Conservation (phyloP, 2,888 invertebrate genomes). For the Agriopis aurantiaria region DNA sequence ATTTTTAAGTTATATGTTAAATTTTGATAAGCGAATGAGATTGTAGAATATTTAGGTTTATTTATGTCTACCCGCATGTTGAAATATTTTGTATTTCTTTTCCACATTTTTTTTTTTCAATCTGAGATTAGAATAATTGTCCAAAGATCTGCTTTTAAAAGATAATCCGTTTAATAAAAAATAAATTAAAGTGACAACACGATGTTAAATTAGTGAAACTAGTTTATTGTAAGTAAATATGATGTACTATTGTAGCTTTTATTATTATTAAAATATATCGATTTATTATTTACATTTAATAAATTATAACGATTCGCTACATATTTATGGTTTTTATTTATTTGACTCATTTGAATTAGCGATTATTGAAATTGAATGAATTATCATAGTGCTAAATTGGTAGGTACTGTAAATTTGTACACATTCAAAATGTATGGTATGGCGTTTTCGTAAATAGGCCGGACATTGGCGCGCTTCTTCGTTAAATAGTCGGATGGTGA, state of each 20-base stretch:
- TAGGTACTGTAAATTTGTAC: too few species aligned
- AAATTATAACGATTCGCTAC: constrained; percentile 15
- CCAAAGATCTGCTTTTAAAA: constrained; percentile 47
- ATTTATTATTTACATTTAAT: constrained; percentile 25
- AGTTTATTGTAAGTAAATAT: constrained; percentile 19
- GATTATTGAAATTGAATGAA: constrained; percentile 5
- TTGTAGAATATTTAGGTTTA: constrained; percentile 38
- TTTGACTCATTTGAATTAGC: neutral
- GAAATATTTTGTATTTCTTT: constrained; percentile 17
- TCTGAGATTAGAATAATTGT: constrained; percentile 42
- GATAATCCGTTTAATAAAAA: constrained; percentile 24
- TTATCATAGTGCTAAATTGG: neutral
- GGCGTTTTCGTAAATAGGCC: too few species aligned
- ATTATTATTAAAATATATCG: constrained; percentile 24
- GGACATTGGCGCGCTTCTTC: too few species aligned
- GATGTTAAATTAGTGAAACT: constrained; percentile 33
- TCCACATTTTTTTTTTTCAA: constrained; percentile 18
- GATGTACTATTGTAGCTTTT: constrained; percentile 32
- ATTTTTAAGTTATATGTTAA: constrained; percentile 37
- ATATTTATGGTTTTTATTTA: constrained; percentile 1
- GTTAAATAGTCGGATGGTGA: too few species aligned
- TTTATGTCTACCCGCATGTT: constrained; percentile 32
- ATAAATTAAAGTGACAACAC: constrained; percentile 42
- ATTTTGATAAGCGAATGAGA: constrained; percentile 49
- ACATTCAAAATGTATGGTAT: too few species aligned